Conservation (phyloP, 2,113 vertebrate genomes). For the Guaruba guarouba region DNA sequence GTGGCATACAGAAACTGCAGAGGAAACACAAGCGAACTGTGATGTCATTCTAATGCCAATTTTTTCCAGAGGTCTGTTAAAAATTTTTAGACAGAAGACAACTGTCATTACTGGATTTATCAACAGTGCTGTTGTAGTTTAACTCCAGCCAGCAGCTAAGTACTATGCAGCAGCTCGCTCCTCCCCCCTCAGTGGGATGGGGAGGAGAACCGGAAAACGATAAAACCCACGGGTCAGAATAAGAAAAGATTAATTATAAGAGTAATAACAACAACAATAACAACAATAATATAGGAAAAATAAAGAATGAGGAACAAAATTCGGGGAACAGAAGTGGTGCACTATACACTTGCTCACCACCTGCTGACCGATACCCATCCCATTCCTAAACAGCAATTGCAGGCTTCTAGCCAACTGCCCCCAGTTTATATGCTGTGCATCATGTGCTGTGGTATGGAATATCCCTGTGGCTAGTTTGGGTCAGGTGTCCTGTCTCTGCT, state of each 20-base stretch:
- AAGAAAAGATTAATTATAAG: neutral
- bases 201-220: neutral
- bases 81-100: slow-evolving; percentile 17
- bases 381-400: neutral
- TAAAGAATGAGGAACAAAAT: neutral
- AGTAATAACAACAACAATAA: neutral
- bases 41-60: neutral
- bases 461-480: neutral
- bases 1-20: neutral
- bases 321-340: neutral
- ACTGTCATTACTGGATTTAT: neutral
- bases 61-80: slow-evolving; percentile 32
- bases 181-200: neutral
- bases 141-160: neutral
- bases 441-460: neutral
- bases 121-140: neutral
- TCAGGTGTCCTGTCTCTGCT: neutral
- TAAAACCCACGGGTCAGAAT: neutral
- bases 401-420: neutral
- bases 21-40: neutral
- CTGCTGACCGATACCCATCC: neutral
- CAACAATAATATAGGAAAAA: neutral
- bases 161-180: neutral
- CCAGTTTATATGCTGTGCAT: neutral
- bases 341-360: neutral